Percentiles rank a stretch among this genome's conserved stretches.
Evolutionary conservation across 2,113 vertebrate genomes (phyloP).

Genomic region (Polypterus senegalus): DNA sequence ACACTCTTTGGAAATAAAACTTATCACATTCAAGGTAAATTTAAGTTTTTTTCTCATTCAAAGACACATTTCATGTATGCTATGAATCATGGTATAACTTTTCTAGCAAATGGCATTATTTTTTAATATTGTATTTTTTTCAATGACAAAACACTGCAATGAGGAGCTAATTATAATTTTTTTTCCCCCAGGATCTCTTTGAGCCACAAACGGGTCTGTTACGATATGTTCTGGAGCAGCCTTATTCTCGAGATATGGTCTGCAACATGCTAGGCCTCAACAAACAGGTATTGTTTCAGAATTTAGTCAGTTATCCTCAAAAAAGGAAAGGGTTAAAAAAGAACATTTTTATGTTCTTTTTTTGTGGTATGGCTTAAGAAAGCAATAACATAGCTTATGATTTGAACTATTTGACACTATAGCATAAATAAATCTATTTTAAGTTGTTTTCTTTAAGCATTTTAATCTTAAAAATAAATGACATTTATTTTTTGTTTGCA

Average conservation of each 20-base stretch:
- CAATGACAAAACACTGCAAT: no score
- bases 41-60: no score
- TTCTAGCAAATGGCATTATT: no score
- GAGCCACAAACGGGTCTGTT: constrained; percentile 92
- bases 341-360: constrained; percentile 54
- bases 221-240: constrained; percentile 93
- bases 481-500: constrained; percentile 56
- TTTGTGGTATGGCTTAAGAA: constrained; percentile 62
- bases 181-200: constrained; percentile 80
- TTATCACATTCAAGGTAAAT: no score
- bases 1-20: no score
- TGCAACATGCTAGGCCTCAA: constrained; percentile 99
- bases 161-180: neutral
- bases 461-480: constrained; percentile 47
- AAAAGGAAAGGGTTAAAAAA: constrained; percentile 25
- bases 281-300: constrained; percentile 81
- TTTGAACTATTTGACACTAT: neutral
- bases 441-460: constrained; percentile 42
- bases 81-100: no score
- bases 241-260: constrained; percentile 97
- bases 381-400: constrained; percentile 48
- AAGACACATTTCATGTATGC: no score
- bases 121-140: neutral
- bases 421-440: constrained; percentile 1
- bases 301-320: constrained; percentile 39